phyloP scores from a whole-genome alignment of 2,797 vertebrate genomes.

The Hozukius guyotensis region DNA sequence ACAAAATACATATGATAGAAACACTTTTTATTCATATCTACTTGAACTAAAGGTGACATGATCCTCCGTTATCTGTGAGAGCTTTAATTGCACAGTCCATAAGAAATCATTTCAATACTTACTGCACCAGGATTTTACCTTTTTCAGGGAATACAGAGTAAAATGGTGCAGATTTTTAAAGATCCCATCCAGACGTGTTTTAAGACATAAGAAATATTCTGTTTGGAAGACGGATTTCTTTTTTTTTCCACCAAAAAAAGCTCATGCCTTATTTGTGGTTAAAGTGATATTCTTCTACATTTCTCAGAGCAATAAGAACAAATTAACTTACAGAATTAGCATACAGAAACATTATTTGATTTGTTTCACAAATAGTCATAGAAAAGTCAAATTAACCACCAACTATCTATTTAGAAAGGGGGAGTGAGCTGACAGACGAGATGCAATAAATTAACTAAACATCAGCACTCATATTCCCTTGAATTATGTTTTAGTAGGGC shows the following conservation, averaged over 20 bases:
- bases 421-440: neutral
- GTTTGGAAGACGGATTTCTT: too few relatives aligned
- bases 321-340: neutral
- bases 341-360: neutral
- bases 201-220: too few relatives aligned
- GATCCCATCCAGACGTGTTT: too few relatives aligned
- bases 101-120: neutral
- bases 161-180: neutral
- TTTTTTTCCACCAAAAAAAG: too few relatives aligned
- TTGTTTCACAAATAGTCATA: too few relatives aligned
- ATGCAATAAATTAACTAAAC: neutral
- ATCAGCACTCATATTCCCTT: neutral
- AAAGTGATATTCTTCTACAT: neutral
- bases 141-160: neutral
- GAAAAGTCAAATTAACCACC: too few relatives aligned
- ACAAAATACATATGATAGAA: neutral
- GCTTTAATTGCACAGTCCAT: neutral
- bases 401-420: neutral
- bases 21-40: neutral
- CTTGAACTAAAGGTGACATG: slow-evolving; percentile 17
- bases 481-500: neutral
- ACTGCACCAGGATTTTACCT: neutral
- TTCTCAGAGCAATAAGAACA: neutral
- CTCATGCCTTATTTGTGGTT: neutral
- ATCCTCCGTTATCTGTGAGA: neutral